These are phyloP conservation scores for Tauraco erythrolophus DNA, from an alignment of 2,113 vertebrate species.

Conservation along the genomic window DNA sequence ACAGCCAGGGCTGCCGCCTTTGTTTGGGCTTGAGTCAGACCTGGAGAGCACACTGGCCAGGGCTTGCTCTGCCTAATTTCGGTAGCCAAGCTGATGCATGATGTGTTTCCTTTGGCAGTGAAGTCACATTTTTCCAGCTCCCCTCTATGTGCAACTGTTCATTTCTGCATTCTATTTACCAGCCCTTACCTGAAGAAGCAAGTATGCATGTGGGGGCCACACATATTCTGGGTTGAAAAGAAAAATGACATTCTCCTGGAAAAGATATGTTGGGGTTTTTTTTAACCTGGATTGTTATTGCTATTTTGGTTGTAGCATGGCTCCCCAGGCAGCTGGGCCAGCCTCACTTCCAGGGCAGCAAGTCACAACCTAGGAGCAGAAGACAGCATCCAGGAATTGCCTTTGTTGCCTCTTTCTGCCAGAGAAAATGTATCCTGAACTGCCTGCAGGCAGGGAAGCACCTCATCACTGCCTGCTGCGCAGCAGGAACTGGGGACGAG, in stretches of 20 bases:
- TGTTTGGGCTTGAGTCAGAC: neutral
- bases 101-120: neutral
- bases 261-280: neutral
- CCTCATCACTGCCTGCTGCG: neutral
- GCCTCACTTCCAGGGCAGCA: neutral
- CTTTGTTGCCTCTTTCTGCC: neutral
- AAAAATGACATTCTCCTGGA: neutral
- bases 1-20: neutral
- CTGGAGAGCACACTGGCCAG: neutral
- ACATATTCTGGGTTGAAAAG: neutral
- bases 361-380: neutral
- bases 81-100: neutral
- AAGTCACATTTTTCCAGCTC: neutral
- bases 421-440: neutral
- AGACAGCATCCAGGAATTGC: neutral
- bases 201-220: neutral
- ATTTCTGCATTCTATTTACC: constrained; percentile 8
- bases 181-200: constrained; percentile 6
- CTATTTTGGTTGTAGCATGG: neutral
- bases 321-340: neutral
- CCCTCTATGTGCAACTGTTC: neutral
- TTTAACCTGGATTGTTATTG: neutral
- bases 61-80: neutral
- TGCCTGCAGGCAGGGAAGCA: neutral
- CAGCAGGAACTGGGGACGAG: neutral